Base-by-base conservation (phyloP, 2,888 invertebrate species). In the Ganaspis brasiliensis region DNA sequence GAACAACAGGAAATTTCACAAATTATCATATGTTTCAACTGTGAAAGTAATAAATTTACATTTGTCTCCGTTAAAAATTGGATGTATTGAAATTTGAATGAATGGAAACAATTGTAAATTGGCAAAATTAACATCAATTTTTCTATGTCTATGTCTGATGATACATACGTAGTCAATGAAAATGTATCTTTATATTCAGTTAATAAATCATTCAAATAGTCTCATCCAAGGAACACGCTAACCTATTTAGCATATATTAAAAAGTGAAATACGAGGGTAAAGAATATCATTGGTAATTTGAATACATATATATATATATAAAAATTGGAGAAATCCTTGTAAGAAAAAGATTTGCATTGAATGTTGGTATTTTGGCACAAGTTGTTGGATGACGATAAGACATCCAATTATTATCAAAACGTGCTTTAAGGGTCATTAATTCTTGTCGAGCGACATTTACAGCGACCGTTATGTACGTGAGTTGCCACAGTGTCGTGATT, bases 391-490 rank as follows among this genome's bases (percentile, higher is more conserved):
- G 21, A 40, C n/a, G 45, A 67, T 67, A 45, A 67, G 67, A 67
- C 24, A 40, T 67, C 40, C 67, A 67, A 67, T 67, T 67, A 67
- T 67, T 67, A 67, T 67, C 67, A 45, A 67, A 67, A 24, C 37
- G 67, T 45, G 24, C 45, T 67, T 45, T 45, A 24, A 67, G 67
- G 45, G 24, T 67, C 67, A 45, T 67, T 67, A 45, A 67, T 67
- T 67, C n/a, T n/a, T 67, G 45, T 45, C 45, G 24, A 67, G 67
- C n/a, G 67, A 67, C 45, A 67, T 45, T 45, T 67, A 45, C 67
- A 67, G 67, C 24, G 24, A 67, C 67, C 9, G 40, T 24, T 67
- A 24, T 67, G 14, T 45, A 67, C 45, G 45, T 45, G 40, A 40
- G 21, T 67, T 67, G 24, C 21, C 67, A 37, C 37, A 45, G n/a